Percentiles rank a stretch among this genome's conserved stretches.
phyloP scores from a whole-genome alignment of 2,113 vertebrate species.

The Poecile atricapillus region DNA sequence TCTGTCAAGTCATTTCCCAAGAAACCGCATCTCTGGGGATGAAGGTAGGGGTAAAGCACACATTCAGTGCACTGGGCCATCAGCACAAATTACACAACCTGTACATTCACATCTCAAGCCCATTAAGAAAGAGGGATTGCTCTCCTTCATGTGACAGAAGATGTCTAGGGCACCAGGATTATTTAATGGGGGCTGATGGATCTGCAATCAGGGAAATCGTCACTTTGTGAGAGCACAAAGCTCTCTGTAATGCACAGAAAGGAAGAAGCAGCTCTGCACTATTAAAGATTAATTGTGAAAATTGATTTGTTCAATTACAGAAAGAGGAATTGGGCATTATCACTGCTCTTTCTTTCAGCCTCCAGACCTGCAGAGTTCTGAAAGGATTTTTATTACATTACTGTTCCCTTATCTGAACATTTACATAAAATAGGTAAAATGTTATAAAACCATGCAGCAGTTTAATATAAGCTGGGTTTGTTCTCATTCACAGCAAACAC shows the following conservation, averaged over 20 bases:
- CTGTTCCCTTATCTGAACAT: constrained; percentile 16
- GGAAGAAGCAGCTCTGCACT: constrained; percentile 21
- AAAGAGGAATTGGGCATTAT: constrained; percentile 33
- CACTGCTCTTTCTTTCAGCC: background rate
- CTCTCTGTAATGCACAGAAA: background rate
- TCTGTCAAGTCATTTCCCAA: constrained; percentile 3
- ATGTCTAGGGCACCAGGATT: background rate
- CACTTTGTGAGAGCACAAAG: constrained; percentile 28
- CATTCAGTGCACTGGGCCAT: background rate
- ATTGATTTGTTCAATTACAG: constrained; percentile 56
- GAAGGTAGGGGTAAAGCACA: background rate
- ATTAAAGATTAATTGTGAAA: constrained; percentile 67
- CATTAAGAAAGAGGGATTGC: constrained; percentile 14
- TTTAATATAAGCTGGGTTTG: constrained; percentile 1
- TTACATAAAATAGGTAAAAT: constrained; percentile 45
- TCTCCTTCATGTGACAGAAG: constrained; percentile 8
- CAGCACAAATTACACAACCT: constrained; percentile 12
- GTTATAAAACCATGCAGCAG: background rate
- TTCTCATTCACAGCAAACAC: background rate
- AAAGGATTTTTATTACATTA: constrained; percentile 52
- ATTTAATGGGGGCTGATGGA: constrained; percentile 53
- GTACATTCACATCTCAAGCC: background rate
- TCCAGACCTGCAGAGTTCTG: constrained; percentile 28
- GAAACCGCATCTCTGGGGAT: background rate
- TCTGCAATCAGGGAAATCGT: constrained; percentile 16